A percentile compares a stretch with the other conserved stretches of the same genome.
Evolutionary conservation across 1,140 invertebrate species (phyloP).

Genomic region (Ooceraea biroi): DNA sequence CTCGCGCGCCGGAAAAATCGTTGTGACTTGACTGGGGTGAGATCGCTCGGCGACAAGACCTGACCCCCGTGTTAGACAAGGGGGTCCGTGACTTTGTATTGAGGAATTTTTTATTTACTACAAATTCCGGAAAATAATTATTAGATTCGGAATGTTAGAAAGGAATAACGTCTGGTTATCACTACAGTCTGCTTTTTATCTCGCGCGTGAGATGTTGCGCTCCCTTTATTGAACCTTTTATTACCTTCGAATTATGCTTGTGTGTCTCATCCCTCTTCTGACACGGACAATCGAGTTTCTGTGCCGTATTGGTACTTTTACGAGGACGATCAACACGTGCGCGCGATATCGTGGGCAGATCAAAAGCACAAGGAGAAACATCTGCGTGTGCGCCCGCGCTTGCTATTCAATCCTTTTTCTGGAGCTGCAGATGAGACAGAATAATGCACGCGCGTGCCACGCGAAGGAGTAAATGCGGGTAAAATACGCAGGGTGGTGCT

Average conservation of each 20-base stretch:
- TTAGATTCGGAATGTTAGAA: too few relatives aligned
- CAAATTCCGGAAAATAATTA: too few relatives aligned
- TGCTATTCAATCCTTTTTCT: conserved; percentile 63
- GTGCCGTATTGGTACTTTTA: background rate
- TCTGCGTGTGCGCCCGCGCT: conserved; percentile 35
- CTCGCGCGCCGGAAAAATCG: background rate
- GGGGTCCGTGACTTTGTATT: background rate
- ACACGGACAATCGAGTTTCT: background rate
- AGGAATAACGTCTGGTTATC: too few relatives aligned
- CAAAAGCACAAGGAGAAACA: conserved; percentile 33
- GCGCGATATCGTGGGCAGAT: background rate
- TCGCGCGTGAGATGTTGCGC: background rate
- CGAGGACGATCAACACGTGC: conserved; percentile 31
- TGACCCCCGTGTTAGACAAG: background rate
- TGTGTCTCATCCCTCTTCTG: background rate
- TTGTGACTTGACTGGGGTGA: background rate
- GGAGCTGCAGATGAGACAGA: conserved; percentile 32
- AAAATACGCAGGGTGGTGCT: background rate
- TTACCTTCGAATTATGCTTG: background rate
- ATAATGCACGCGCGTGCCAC: conserved; percentile 65
- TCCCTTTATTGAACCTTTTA: too few relatives aligned
- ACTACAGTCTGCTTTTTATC: background rate
- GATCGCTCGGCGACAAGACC: background rate
- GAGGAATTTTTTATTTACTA: too few relatives aligned
- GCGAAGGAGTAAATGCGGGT: conserved; percentile 20